Evolutionary conservation across 2,113 vertebrate genomes (phyloP), one percentile per base, ranked within the genome.

Genomic region (Apus apus): DNA sequence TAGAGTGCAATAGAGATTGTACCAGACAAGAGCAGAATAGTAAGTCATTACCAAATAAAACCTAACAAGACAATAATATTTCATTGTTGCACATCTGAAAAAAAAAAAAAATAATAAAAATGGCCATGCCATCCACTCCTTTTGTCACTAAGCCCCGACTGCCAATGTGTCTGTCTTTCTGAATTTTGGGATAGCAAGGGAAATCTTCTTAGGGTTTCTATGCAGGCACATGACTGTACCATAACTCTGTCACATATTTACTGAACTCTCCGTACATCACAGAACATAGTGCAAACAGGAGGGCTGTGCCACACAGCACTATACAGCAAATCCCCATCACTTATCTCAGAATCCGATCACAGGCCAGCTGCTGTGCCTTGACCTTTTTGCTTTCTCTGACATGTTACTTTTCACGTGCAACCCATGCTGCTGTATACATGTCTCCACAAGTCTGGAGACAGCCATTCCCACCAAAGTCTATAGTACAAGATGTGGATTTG

Each of bases 401-500:
- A 4, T 16, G 30, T 29, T 54, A 19, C 27, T 72, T 46, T 77
- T 45, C 11, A 50, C 1, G 1, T 32, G n/a, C 51, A 71, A 21
- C 21, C 25, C 26, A 20, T 2, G 1, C 32, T 66, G 14, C 26
- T 21, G 17, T 23, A 36, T 16, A 8, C 5, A 19, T 66, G 15
- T 26, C 18, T 66, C 16, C 1, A 0, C 8, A 61, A 30, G 22
- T 4, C 22, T 76, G 64, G 45, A 21, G 12, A 32, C 7, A 60
- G 10, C 15, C 6, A 1, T 45, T 9, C 15, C 15, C n/a, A 25
- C 46, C 0, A 0, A 25, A 77, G 38, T 4, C 57, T 72, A 3
- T 5, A n/a, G 13, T 11, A 7, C 6, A 30, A 9, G 8, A 6
- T 73, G 53, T 50, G 10, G 11, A 14, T 50, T 43, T 51, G 30